Evolutionary conservation across 2,888 invertebrate genomes (phyloP), one percentile per base, ranked within the genome.

Genomic region (Mythimna impura): DNA sequence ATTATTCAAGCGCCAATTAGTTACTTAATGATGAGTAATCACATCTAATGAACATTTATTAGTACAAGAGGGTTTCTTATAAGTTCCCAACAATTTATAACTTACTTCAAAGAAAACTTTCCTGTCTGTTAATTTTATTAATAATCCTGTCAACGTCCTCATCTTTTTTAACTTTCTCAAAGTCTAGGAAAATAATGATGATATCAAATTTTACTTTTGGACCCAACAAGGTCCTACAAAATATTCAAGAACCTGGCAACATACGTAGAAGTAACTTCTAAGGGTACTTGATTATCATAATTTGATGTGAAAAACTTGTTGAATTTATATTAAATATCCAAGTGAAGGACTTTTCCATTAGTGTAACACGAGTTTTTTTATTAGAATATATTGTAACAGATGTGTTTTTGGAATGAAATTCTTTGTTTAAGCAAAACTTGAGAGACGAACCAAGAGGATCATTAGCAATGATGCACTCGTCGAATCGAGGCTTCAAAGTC

Each of bases 261-360:
- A 47, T 58, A 60, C 25, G 43, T 2, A 47, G 52, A 30, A 69
- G 30, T 64, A 57, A 71, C 63, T 76, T 71, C 12, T 63, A 43
- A 57, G 52, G 71, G 52, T 64, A 52, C 54, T 30, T 30, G 34
- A 80, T 81, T 81, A 72, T 12, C 81, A 83, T 83, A 76, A 81
- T 76, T 76, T 81, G 40, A 83, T 76, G 64, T 65, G 9, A 58
- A 72, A 83, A 69, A 65, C 40, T 80, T 80, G 55, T 50, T n/a
- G 69, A 83, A 70, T 64, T 74, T 68, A 63, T 72, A 75, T 78
- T 75, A 64, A 81, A 80, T 69, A 54, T 80, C 47, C 71, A 69
- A 75, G 40, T 70, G 34, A 40, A 47, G 17, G 34, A 50, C n/a
- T 34, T 58, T 72, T 62, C 50, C 69, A 73, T 77, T 52, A 77